Evolutionary conservation across 2,888 invertebrate genomes (phyloP).

Genomic region (Eilema griseolum): DNA sequence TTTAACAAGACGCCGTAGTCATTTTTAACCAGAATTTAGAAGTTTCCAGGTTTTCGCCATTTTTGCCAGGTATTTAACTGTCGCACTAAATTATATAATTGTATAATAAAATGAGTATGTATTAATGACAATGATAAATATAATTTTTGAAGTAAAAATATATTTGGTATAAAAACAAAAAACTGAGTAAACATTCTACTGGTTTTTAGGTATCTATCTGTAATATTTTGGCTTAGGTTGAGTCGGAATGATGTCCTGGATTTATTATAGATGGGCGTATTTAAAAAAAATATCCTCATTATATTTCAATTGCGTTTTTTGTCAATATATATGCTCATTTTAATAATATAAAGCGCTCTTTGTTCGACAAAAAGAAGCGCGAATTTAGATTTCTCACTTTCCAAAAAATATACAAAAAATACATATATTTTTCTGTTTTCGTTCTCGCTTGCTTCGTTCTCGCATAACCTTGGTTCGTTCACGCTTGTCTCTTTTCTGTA

Average conservation of each 20-base stretch:
- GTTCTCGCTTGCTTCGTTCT: constrained; percentile 74
- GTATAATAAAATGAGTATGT: constrained; percentile 34
- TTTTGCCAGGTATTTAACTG: constrained; percentile 65
- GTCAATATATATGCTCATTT: constrained; percentile 21
- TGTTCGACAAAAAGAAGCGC: neutral
- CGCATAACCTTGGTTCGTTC: constrained; percentile 62
- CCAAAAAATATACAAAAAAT: neutral
- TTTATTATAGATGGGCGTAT: no score
- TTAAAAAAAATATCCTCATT: neutral
- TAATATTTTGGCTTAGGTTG: neutral
- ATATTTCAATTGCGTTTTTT: neutral
- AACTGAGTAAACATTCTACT: neutral
- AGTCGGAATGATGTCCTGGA: no score
- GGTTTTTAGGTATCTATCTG: neutral
- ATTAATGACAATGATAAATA: neutral
- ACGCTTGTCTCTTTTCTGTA: constrained; percentile 63
- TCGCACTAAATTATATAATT: constrained; percentile 50
- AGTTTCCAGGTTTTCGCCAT: constrained; percentile 56
- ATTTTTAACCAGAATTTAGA: constrained; percentile 25
- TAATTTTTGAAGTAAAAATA: no score
- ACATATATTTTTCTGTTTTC: constrained; percentile 34
- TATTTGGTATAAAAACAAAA: no score
- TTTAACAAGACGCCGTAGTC: constrained; percentile 13
- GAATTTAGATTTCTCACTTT: constrained; percentile 8
- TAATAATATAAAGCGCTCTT: constrained; percentile 5